phyloP scores from a whole-genome alignment of 2,888 invertebrate species.

The Cheilosia grossa region DNA sequence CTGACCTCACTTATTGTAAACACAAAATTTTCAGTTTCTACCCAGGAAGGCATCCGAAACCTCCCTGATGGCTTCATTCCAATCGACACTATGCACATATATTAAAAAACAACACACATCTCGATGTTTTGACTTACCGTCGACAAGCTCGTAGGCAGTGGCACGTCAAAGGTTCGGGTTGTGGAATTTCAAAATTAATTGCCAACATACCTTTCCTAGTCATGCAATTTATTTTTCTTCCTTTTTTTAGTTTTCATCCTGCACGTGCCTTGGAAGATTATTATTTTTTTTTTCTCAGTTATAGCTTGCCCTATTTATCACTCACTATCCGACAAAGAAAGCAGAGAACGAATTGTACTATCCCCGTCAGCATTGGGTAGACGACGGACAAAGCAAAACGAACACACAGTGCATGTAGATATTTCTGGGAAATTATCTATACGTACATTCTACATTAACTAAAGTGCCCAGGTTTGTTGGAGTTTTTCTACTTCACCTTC shows the following conservation, averaged over 20 bases:
- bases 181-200: conserved; percentile 51
- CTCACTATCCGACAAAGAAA: conserved; percentile 20
- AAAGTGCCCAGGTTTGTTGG: conserved; percentile 21
- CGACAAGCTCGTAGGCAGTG: conserved; percentile 19
- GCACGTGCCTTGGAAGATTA: conserved; percentile 36
- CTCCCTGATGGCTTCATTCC: neutral
- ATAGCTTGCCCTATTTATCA: conserved; percentile 44
- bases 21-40: too few relatives aligned
- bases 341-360: neutral
- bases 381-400: neutral
- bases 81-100: neutral
- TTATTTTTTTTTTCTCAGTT: conserved; percentile 11
- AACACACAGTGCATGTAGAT: conserved; percentile 23
- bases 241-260: conserved; percentile 12
- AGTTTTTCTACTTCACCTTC: neutral
- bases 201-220: conserved; percentile 23
- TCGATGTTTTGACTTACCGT: conserved; percentile 11
- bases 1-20: too few relatives aligned
- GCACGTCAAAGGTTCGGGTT: conserved; percentile 17
- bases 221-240: conserved; percentile 13
- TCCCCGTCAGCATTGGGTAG: neutral
- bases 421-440: neutral
- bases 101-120: conserved; percentile 14
- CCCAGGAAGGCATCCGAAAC: too few relatives aligned
- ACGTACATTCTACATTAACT: neutral